phyloP scores from a whole-genome alignment of 2,113 vertebrate genomes.

The Noctilio leporinus region DNA sequence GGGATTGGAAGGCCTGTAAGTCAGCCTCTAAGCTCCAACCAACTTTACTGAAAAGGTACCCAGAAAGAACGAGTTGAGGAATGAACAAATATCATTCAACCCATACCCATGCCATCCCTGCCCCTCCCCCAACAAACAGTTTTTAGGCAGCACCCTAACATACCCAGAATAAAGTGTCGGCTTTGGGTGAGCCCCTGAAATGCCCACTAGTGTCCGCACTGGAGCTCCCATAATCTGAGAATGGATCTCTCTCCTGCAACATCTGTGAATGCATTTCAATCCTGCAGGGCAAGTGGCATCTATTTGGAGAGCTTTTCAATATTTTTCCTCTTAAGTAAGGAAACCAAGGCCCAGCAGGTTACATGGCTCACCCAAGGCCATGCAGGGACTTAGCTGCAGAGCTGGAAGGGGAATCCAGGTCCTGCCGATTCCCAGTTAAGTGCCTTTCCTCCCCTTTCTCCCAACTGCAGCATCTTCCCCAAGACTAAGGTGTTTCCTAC shows the following conservation, averaged over 20 bases:
- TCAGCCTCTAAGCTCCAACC: neutral
- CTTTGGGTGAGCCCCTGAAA: neutral
- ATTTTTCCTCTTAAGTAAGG: neutral
- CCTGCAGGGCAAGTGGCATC: neutral
- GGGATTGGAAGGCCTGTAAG: too few species aligned
- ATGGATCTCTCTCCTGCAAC: neutral
- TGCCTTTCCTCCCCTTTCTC: neutral
- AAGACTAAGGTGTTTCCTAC: neutral
- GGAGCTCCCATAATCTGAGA: neutral
- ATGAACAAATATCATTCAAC: neutral
- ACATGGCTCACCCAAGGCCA: too few species aligned
- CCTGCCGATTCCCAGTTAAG: neutral
- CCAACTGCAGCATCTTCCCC: accelerated
- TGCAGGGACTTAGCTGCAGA: neutral
- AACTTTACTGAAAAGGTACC: neutral
- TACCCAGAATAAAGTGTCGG: neutral
- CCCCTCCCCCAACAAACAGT: too few species aligned
- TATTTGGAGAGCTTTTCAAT: neutral
- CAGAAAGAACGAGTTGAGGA: neutral
- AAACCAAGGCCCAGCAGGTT: neutral
- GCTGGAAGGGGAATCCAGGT: neutral
- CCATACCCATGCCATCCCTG: accelerated
- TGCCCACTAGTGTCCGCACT: neutral
- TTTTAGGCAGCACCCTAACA: neutral
- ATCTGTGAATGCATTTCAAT: neutral